phyloP scores from a whole-genome alignment of 2,113 vertebrate genomes.

The Ictalurus punctatus region DNA sequence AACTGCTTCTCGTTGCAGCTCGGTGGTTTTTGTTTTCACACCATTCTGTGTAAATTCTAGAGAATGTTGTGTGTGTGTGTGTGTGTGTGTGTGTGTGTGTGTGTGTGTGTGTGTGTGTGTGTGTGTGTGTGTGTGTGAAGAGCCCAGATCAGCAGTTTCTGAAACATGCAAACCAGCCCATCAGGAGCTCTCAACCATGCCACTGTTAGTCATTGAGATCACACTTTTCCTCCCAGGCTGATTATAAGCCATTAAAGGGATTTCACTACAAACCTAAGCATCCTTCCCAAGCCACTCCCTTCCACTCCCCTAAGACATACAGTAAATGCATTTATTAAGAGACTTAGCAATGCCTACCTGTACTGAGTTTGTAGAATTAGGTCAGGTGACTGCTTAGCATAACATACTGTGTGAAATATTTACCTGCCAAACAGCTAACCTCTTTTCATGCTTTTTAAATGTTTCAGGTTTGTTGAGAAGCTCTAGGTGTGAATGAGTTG shows the following conservation, averaged over 20 bases:
- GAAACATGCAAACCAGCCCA: background rate
- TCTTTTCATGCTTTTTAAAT: background rate
- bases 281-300: background rate
- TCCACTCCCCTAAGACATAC: background rate
- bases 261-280: background rate
- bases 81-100: too few relatives aligned
- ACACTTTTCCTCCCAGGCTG: background rate
- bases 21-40: background rate
- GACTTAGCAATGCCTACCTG: background rate
- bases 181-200: background rate
- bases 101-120: too few relatives aligned
- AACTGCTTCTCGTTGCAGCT: background rate
- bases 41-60: background rate
- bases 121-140: background rate
- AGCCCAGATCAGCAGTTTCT: background rate
- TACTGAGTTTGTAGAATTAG: background rate
- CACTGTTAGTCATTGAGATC: background rate
- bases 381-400: background rate
- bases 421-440: background rate
- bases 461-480: too few relatives aligned
- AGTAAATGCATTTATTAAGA: background rate
- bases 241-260: background rate
- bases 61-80: background rate
- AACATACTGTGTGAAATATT: background rate
- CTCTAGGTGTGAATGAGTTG: too few relatives aligned